phyloP scores from a whole-genome alignment of 2,797 vertebrate species.

The Melanotaenia trifasciata region DNA sequence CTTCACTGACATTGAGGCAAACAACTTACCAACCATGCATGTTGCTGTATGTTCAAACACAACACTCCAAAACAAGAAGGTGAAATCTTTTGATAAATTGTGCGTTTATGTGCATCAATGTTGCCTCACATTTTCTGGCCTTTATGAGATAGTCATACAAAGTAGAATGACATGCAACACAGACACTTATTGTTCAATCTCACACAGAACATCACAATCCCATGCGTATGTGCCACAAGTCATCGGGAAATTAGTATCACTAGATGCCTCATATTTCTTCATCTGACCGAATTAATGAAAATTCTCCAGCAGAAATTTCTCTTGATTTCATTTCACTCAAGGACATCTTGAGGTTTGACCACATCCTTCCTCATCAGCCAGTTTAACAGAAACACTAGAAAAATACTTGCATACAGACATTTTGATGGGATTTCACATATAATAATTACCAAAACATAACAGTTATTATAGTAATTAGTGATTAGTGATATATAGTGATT shows the following conservation, averaged over 20 bases:
- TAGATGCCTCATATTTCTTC: constrained; percentile 26
- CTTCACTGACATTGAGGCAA: constrained; percentile 38
- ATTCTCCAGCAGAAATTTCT: constrained; percentile 19
- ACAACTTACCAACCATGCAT: constrained; percentile 16
- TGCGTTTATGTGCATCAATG: not conserved
- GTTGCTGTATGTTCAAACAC: constrained; percentile 15
- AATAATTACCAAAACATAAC: no score
- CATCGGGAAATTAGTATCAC: constrained; percentile 18
- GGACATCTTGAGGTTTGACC: constrained; percentile 6
- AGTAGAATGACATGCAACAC: not conserved
- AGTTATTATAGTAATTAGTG: no score
- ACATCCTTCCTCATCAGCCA: constrained; percentile 18
- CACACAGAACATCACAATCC: constrained; percentile 23
- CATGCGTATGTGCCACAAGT: constrained; percentile 8
- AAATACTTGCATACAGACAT: constrained; percentile 11
- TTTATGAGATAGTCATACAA: not conserved
- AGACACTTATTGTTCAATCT: constrained; percentile 2
- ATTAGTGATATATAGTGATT: no score
- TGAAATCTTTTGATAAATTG: not conserved
- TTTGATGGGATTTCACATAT: not conserved
- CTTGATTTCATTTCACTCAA: constrained; percentile 25
- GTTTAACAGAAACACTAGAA: constrained; percentile 3
- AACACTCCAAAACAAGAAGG: not conserved
- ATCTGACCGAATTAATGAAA: not conserved
- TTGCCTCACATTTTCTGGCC: not conserved